Conservation (phyloP, 2,113 vertebrate species). For the Upupa epops region DNA sequence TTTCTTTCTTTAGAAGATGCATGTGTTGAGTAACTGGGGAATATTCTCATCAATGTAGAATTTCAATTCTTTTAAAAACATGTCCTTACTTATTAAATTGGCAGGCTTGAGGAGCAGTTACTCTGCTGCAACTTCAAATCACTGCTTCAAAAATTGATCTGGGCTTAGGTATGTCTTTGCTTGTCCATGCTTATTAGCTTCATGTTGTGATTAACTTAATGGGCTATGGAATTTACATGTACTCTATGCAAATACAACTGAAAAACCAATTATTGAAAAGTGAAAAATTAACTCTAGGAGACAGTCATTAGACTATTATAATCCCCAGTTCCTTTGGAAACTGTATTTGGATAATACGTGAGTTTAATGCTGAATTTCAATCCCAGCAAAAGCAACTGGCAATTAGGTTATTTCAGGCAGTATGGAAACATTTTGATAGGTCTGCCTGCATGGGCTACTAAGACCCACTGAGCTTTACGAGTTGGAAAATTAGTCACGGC, state of each 20-base stretch:
- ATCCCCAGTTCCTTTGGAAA: conserved; percentile 64
- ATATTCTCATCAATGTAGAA: conserved; percentile 22
- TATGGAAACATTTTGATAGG: conserved; percentile 44
- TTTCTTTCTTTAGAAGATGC: neutral
- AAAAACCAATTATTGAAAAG: conserved; percentile 75
- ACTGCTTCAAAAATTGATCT: conserved; percentile 53
- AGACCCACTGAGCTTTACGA: neutral
- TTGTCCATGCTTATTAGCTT: conserved; percentile 64
- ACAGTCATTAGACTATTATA: conserved; percentile 73
- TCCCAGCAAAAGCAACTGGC: neutral
- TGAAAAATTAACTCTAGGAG: conserved; percentile 77
- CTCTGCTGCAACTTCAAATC: conserved; percentile 63
- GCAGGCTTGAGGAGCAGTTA: conserved; percentile 9
- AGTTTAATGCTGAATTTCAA: conserved; percentile 44
- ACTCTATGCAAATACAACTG: conserved; percentile 72
- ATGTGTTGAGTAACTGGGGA: neutral
- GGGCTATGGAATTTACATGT: conserved; percentile 73
- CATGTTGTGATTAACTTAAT: conserved; percentile 77
- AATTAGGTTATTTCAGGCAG: neutral
- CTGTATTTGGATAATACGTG: conserved; percentile 52
- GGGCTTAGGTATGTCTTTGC: conserved; percentile 63
- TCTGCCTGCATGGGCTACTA: neutral
- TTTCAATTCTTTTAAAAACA: conserved; percentile 20
- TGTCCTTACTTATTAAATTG: conserved; percentile 32
- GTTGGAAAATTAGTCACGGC: conserved; percentile 16